Evolutionary conservation across 2,113 vertebrate genomes (phyloP).

Genomic region (Nothoprocta pentlandii): DNA sequence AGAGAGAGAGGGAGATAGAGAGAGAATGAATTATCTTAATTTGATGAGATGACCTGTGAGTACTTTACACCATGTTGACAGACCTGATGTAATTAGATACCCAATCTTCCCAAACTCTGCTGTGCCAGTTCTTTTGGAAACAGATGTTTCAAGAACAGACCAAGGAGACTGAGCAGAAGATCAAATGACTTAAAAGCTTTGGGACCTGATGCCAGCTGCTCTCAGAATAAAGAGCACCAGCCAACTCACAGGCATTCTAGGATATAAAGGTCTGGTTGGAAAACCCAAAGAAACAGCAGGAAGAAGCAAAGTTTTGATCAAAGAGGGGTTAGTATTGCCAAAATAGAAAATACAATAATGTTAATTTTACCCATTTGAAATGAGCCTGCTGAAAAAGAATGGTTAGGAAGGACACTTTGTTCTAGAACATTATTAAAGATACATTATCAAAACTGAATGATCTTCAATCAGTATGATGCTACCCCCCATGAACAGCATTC

Average conservation of each 20-base stretch:
- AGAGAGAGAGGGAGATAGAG: neutral
- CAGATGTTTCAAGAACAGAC: slow-evolving; percentile 60
- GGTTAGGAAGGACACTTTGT: neutral
- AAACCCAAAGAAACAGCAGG: neutral
- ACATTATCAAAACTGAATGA: neutral
- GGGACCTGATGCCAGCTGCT: neutral
- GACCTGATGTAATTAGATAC: slow-evolving; percentile 39
- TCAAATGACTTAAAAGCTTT: neutral
- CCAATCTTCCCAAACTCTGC: slow-evolving; percentile 25
- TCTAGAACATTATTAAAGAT: neutral
- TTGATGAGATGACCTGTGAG: slow-evolving; percentile 19
- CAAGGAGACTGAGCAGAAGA: slow-evolving; percentile 34
- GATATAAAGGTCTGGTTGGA: neutral
- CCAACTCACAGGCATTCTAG: neutral
- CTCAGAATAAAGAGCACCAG: neutral
- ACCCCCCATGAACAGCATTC: neutral
- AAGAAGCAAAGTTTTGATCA: neutral
- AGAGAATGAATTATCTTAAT: neutral
- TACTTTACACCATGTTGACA: neutral
- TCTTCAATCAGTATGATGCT: neutral
- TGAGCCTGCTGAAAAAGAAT: neutral
- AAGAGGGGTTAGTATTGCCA: neutral
- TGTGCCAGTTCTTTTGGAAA: slow-evolving; percentile 34
- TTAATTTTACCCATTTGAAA: neutral
- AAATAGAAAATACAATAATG: neutral